Percentiles rank a stretch among this genome's conserved stretches.
phyloP scores from a whole-genome alignment of 2,113 vertebrate genomes.

The Ophiodon elongatus region DNA sequence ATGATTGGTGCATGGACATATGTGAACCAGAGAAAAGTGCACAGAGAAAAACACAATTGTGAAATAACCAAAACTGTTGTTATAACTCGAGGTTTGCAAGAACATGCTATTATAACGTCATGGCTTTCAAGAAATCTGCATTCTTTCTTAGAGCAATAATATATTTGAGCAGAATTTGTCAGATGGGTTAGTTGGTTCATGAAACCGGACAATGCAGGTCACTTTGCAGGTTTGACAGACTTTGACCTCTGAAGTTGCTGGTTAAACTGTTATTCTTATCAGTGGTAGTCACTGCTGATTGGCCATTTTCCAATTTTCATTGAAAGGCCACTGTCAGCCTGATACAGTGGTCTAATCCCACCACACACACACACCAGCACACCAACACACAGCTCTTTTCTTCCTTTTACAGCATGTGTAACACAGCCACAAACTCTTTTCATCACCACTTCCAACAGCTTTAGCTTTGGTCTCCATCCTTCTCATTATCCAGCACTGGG shows the following conservation, averaged over 20 bases:
- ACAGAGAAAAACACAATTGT: not conserved
- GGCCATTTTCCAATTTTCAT: constrained; percentile 25
- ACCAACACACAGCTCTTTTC: constrained; percentile 20
- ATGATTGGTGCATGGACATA: not conserved
- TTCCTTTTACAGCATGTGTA: constrained; percentile 62
- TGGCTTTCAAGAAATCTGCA: constrained; percentile 5
- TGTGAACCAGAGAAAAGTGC: not conserved
- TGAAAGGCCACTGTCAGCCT: constrained; percentile 38
- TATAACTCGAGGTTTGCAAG: not conserved
- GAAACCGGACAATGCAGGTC: not conserved
- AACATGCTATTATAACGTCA: not conserved
- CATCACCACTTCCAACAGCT: constrained; percentile 69
- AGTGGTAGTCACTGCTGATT: constrained; percentile 29
- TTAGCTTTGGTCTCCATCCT: constrained; percentile 60
- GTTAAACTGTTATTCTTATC: constrained; percentile 40
- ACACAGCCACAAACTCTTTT: constrained; percentile 75
- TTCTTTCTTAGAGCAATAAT: not conserved
- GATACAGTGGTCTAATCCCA: constrained; percentile 39
- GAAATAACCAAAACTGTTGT: not conserved
- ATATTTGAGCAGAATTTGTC: not conserved
- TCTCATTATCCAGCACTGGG: constrained; percentile 75
- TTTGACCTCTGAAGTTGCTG: constrained; percentile 29
- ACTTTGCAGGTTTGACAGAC: constrained; percentile 30
- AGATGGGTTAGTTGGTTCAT: constrained; percentile 13
- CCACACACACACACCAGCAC: not conserved